Base-by-base conservation (phyloP, 2,888 invertebrate species). In the Chymomyza procnemis region DNA sequence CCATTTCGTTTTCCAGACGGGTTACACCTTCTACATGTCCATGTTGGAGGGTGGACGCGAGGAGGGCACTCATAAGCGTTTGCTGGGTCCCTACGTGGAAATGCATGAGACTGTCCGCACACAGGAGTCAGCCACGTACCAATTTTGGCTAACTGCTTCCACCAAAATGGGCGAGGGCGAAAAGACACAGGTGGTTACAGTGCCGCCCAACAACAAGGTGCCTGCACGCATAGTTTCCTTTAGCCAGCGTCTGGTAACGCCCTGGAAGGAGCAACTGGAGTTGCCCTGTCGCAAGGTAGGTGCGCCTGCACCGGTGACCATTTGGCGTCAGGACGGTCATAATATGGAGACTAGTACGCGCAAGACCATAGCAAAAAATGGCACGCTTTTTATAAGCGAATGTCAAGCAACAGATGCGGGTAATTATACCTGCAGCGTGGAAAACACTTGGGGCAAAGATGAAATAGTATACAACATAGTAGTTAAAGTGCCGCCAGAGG, bases 161-260 rank as follows among this genome's bases (percentile, higher is more conserved):
- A 97, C 97, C 0, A 93, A 94, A 82, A 93, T 96, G 61, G 97
- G 97, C 0, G 97, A 97, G 91, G 97, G 97, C 8, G 95, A 95
- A 79, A 93, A 95, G 71, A 96, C 96, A 0, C 92, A 94, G 66
- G 95, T 95, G 9, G 94, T 95, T 52, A 95, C 95, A 2, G 94
- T 96, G 46, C 92, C 94, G 19, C 95, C 96, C 0, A 93, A 94
- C 54, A 94, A 94, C 85, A 94, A 94, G 91, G 97, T 97, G 67
- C 96, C 97, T 55, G 97, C 97, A 47, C 93, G 94, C 90, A 97
- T 98, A 89, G 96, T 97, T 3, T 97, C 97, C 59, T 97, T 97
- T 91, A 96, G 96, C 78, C 93, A 94, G 72, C 93, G 93, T 79
- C 93, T 95, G 74, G 93, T 95, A 30, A 95, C 94, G 4, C 96